Base-by-base conservation (phyloP, 2,113 vertebrate genomes). In the Rhinogobius similis region DNA sequence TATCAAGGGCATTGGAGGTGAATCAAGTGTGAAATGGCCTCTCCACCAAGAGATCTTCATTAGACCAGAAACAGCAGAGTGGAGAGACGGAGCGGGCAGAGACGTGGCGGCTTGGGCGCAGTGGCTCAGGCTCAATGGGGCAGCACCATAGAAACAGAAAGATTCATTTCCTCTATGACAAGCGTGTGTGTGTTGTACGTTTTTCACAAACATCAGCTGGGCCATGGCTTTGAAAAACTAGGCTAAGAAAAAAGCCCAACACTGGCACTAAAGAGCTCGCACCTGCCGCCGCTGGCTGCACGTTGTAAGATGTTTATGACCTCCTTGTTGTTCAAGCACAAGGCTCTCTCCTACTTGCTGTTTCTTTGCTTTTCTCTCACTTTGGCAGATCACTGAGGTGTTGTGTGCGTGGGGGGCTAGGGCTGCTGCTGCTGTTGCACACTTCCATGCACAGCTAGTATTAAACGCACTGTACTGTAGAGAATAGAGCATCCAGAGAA, bases 21-120 rank as follows among this genome's bases (percentile, higher is more conserved):
- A 90, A 84, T 85, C 85, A 72, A 86, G 83, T 88, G 86, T 86
- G 90, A 91, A 91, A 90, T 90, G 90, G 85, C 82, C 81, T 89
- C 76, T 87, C 82, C 84, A 78, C 70, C 82, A 78, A n/a, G 76
- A 86, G 76, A 84, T 87, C 87, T 88, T 89, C 82, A 89, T 89
- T 90, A 90, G 88, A 87, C 81, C 77, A 85, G 83, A 79, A 82
- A 82, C 84, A 39, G 74, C 13, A 82, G n/a, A n/a, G 61, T 70
- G 56, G 72, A 73, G 79, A 76, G 62, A 78, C 63, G 82, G 84
- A 74, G 73, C 67, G 48, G 65, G 65, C 39, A 44, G 72, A 63
- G 78, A 84, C 78, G 81, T 69, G 18, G 79, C 1, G 24, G 56
- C n/a, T 59, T 32, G 53, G 26, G 65, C 59, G 58, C 58, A 67